phyloP scores from a whole-genome alignment of 2,113 vertebrate genomes.

The Seriola dumerili region DNA sequence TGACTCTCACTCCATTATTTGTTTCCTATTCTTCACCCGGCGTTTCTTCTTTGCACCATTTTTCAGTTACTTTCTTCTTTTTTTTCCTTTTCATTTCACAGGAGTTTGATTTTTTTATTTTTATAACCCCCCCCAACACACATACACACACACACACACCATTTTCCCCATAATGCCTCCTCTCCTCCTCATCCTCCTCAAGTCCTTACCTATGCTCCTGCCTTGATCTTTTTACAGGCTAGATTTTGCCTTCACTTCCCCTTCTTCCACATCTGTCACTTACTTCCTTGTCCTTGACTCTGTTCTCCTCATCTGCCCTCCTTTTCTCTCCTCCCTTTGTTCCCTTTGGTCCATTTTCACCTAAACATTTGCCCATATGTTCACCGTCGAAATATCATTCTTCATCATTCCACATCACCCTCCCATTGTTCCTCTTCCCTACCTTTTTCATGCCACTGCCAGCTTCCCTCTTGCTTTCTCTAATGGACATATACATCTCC shows the following conservation, averaged over 20 bases:
- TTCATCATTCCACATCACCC: neutral
- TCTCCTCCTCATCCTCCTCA: neutral
- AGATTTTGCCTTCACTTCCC: neutral
- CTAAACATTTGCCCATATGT: no score
- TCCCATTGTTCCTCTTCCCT: neutral
- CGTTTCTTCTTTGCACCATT: neutral
- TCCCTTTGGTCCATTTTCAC: neutral
- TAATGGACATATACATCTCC: neutral
- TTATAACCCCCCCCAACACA: no score
- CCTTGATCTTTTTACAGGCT: neutral
- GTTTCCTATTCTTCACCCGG: constrained; percentile 4
- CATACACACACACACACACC: no score
- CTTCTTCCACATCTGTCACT: neutral
- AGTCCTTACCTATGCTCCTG: neutral
- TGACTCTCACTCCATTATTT: constrained; percentile 29
- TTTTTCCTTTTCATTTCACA: constrained; percentile 3
- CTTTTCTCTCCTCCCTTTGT: neutral
- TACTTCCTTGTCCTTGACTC: neutral
- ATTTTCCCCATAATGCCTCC: neutral
- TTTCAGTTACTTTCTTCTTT: constrained; percentile 1
- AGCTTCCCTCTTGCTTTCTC: neutral
- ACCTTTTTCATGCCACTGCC: neutral
- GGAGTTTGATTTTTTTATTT: neutral
- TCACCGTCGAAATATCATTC: neutral
- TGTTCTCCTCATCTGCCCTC: neutral